Conservation (phyloP, 2,113 vertebrate genomes). For the Callocephalon fimbriatum region DNA sequence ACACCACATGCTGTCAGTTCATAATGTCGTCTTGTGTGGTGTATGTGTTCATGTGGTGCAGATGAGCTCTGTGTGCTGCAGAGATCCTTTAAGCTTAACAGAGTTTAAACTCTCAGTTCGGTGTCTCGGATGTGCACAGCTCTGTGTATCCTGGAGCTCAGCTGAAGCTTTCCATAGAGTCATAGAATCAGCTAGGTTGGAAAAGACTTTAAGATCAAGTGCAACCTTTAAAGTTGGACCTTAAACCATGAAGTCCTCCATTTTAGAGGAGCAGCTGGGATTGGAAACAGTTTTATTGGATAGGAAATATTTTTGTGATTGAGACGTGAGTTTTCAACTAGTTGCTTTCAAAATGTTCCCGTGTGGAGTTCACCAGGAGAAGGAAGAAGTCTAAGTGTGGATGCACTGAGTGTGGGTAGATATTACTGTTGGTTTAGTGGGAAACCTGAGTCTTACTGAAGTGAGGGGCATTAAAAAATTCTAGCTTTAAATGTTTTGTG, state of each 20-base stretch:
- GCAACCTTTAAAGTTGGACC: background rate
- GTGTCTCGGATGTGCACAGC: background rate
- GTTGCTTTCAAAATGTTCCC: background rate
- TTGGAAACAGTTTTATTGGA: background rate
- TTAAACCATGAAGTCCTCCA: background rate
- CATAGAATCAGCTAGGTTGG: background rate
- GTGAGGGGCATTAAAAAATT: background rate
- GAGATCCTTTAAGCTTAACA: fast-evolving
- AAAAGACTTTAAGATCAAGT: background rate
- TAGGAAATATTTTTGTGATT: background rate
- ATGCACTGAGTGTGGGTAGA: fast-evolving
- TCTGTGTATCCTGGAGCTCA: background rate
- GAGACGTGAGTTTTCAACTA: fast-evolving
- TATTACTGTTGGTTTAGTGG: background rate
- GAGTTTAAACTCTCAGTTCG: fast-evolving
- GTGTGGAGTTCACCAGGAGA: fast-evolving
- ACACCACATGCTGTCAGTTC: background rate
- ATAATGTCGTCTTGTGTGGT: fast-evolving
- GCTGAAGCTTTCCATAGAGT: background rate
- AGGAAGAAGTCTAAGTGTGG: background rate
- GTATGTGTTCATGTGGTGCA: fast-evolving
- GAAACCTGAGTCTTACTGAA: background rate
- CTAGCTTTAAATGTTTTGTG: background rate
- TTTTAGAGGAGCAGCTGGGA: background rate
- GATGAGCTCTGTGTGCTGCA: background rate